phyloP scores from a whole-genome alignment of 23 tunicate species.

The Trididemnum miniatum region DNA sequence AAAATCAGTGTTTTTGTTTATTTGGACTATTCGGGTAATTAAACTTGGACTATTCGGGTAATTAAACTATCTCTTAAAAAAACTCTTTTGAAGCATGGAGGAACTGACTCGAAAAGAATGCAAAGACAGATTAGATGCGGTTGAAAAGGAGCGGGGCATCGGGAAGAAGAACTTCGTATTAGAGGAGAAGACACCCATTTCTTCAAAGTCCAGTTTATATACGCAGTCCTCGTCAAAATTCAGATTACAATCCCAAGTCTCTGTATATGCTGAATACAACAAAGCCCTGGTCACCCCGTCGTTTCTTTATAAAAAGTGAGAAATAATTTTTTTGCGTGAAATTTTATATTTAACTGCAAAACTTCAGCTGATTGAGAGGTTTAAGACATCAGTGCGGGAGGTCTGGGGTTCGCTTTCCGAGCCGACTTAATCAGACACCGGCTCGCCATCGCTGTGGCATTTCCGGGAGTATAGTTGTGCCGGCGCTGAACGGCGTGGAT shows the following conservation, averaged over 20 bases:
- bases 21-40: too few relatives aligned
- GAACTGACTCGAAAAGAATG: constrained; percentile 72
- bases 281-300: constrained; percentile 69
- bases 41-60: too few relatives aligned
- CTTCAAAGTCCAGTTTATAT: neutral
- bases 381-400: too few relatives aligned
- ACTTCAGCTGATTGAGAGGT: too few relatives aligned
- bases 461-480: too few relatives aligned
- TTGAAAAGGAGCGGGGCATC: constrained; percentile 57
- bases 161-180: neutral
- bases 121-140: constrained; percentile 55
- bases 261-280: constrained; percentile 62
- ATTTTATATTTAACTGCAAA: neutral
- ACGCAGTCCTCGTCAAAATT: too few relatives aligned
- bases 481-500: too few relatives aligned
- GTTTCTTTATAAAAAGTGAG: constrained; percentile 75
- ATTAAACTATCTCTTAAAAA: too few relatives aligned
- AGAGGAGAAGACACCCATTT: neutral
- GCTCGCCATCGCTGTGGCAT: too few relatives aligned
- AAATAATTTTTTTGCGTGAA: neutral
- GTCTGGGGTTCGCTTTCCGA: too few relatives aligned
- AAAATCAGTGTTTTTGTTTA: too few relatives aligned
- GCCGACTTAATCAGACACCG: too few relatives aligned
- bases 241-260: neutral
- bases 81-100: constrained; percentile 56